Evolutionary conservation across 1,140 invertebrate genomes (phyloP).

Genomic region (Pristionchus pacificus): DNA sequence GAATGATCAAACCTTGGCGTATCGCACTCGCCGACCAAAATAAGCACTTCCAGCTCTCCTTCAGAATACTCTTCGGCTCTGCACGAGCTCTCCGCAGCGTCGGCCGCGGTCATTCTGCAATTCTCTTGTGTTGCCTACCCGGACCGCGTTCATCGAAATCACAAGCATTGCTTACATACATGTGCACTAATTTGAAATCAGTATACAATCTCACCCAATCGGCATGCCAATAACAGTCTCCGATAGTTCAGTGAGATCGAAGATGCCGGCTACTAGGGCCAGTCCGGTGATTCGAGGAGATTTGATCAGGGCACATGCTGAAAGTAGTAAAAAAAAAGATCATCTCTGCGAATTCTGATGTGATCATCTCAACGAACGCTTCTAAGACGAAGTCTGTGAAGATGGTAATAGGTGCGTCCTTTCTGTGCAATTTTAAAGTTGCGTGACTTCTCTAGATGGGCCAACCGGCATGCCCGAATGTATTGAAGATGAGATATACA

Average conservation of each 20-base stretch:
- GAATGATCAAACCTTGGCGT: too few relatives aligned
- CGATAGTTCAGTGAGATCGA: background rate
- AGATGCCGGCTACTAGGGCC: background rate
- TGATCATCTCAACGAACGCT: too few relatives aligned
- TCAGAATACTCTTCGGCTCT: background rate
- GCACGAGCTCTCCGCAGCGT: background rate
- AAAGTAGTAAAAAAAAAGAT: background rate
- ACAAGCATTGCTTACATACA: too few relatives aligned
- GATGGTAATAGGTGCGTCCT: too few relatives aligned
- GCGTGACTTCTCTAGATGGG: too few relatives aligned
- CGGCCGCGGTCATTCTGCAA: background rate
- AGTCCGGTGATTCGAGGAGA: background rate
- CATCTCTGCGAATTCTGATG: too few relatives aligned
- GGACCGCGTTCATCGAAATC: too few relatives aligned
- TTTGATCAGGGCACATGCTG: background rate
- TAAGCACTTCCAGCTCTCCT: background rate
- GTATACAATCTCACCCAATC: background rate
- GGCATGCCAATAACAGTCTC: background rate
- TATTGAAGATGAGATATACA: background rate
- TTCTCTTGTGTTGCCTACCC: too few relatives aligned
- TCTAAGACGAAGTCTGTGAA: too few relatives aligned
- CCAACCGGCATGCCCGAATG: background rate
- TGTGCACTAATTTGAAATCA: too few relatives aligned
- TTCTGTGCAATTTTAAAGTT: too few relatives aligned
- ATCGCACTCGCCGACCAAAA: background rate